Conservation (phyloP, 2,113 vertebrate species). For the Archilochus colubris region DNA sequence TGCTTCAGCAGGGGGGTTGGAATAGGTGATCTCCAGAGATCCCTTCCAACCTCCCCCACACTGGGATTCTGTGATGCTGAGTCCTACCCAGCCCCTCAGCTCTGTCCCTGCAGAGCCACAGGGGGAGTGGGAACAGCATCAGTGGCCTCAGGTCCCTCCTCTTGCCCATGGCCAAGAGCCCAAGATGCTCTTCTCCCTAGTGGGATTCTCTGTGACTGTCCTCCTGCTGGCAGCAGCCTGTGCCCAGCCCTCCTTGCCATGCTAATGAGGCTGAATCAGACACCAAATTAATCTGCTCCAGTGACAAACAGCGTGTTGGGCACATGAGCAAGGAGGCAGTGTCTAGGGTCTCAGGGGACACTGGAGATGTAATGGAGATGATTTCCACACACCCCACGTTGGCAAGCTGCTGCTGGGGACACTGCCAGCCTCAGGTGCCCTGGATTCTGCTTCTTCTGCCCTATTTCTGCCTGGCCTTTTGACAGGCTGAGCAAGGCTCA, state of each 20-base stretch:
- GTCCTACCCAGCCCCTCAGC: neutral
- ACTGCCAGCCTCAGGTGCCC: neutral
- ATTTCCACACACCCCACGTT: neutral
- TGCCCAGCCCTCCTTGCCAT: neutral
- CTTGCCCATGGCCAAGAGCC: neutral
- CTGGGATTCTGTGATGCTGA: no score
- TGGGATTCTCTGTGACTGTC: fast-evolving
- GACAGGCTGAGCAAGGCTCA: neutral
- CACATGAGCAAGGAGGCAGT: neutral
- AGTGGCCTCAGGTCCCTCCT: fast-evolving
- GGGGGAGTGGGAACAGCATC: neutral
- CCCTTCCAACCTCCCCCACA: no score
- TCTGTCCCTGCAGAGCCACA: fast-evolving
- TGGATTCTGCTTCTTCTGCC: neutral
- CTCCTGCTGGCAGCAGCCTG: neutral
- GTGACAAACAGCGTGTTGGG: neutral
- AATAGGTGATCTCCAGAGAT: no score
- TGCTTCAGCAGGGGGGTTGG: no score
- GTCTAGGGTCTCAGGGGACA: neutral
- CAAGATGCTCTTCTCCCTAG: fast-evolving
- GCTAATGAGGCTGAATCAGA: neutral
- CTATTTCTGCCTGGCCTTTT: neutral
- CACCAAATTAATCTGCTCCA: neutral
- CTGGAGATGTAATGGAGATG: neutral
- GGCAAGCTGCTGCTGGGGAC: neutral